Conservation (phyloP, 2,797 vertebrate species). For the Mallotus villosus region DNA sequence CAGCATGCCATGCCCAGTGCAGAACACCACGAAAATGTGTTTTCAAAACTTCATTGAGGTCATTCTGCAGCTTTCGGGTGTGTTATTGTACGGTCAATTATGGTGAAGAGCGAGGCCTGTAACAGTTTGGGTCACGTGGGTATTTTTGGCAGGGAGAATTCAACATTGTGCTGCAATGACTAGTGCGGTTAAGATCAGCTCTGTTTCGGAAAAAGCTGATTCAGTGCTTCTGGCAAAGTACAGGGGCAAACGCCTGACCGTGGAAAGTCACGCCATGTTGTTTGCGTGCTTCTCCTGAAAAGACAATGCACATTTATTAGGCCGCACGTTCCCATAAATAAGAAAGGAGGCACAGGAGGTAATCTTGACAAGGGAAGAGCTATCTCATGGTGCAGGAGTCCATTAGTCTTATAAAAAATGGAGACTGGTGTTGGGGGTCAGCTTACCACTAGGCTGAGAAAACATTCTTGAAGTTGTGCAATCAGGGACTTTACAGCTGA, state of each 20-base stretch:
- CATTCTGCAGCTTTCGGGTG: constrained; percentile 50
- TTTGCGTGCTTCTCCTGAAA: constrained; percentile 51
- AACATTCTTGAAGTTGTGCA: constrained; percentile 54
- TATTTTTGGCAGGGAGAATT: constrained; percentile 55
- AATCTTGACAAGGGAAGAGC: constrained; percentile 57
- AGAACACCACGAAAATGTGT: constrained; percentile 37
- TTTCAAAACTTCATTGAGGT: constrained; percentile 55
- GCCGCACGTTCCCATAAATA: constrained; percentile 71
- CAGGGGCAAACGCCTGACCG: constrained; percentile 30
- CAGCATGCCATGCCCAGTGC: constrained; percentile 22
- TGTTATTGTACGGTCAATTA: constrained; percentile 55
- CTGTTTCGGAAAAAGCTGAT: constrained; percentile 57
- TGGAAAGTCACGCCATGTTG: constrained; percentile 33
- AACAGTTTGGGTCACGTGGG: constrained; percentile 59
- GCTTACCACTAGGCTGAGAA: constrained; percentile 36
- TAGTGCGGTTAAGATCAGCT: constrained; percentile 24
- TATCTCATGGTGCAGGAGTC: constrained; percentile 50
- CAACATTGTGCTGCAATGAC: constrained; percentile 34
- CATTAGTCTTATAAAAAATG: constrained; percentile 81
- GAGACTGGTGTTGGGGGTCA: constrained; percentile 55
- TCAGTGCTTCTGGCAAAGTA: constrained; percentile 28
- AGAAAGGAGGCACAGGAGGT: constrained; percentile 52
- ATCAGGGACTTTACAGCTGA: constrained; percentile 40
- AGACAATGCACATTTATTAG: constrained; percentile 64
- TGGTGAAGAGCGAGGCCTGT: constrained; percentile 44